Conservation (phyloP, 2,113 vertebrate genomes). For the Hippopotamus amphibius region DNA sequence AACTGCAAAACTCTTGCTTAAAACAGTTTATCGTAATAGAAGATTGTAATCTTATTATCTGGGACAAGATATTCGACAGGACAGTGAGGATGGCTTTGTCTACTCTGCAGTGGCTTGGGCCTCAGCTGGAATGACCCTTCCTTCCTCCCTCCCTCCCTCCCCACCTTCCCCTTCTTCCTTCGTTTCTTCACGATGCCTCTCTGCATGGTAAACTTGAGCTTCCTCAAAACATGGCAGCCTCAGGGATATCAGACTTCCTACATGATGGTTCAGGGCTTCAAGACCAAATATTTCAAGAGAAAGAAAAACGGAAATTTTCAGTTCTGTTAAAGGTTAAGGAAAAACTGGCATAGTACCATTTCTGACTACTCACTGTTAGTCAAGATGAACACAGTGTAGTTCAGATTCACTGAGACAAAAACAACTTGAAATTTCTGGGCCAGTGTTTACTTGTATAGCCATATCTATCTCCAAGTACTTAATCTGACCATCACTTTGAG, state of each 20-base stretch:
- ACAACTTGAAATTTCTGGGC: not conserved
- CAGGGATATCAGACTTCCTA: not conserved
- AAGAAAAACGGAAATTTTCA: not conserved
- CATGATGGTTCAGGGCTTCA: not conserved
- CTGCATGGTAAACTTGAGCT: not conserved
- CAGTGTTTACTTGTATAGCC: not conserved
- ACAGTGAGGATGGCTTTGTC: not conserved
- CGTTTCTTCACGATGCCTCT: not conserved
- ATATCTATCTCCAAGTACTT: not conserved
- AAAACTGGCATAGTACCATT: not conserved
- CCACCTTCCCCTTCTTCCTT: not conserved
- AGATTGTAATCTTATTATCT: not conserved
- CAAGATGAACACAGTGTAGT: not conserved
- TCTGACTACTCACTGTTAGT: not conserved
- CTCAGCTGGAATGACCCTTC: not conserved
- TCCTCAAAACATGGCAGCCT: not conserved
- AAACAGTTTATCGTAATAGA: not conserved
- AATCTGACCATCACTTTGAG: not conserved
- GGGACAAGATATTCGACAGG: not conserved
- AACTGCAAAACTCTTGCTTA: not conserved
- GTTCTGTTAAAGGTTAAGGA: not conserved
- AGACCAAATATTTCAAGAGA: not conserved
- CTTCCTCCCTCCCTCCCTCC: too few species aligned
- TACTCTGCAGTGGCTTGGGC: not conserved
- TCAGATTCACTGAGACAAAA: not conserved